Evolutionary conservation across 2,113 vertebrate species (phyloP), one percentile per base, ranked within the genome.

Genomic region (Ivindomyrus marchei): DNA sequence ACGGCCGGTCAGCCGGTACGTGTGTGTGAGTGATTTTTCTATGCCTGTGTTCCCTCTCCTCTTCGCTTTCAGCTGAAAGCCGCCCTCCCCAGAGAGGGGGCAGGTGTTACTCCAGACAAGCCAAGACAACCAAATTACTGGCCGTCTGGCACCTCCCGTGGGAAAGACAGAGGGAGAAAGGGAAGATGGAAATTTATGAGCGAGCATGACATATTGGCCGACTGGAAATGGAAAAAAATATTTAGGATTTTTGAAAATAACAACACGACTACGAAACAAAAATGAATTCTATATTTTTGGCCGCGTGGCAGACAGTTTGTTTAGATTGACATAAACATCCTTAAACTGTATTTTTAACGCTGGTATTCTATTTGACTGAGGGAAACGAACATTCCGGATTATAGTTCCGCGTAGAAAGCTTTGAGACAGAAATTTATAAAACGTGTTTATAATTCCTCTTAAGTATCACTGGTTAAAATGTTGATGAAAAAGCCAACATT

Each of bases 121-220:
- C 97, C 97, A 98, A 98, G 97, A 98, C 97, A 98, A 98, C 97
- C 98, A 98, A 98, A 98, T 99, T 98, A 98, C 97, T 97, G 97
- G 97, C 98, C 97, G 96, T 98, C 97, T 99, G 97, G 97, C 97
- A 96, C 98, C 97, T 98, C 98, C 97, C 97, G 96, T 96, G 96
- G 97, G 95, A 94, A 96, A 96, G 92, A 93, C 58, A 93, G 84
- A 80, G 88, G 90, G 36, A 88, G 84, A 80, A 84, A 88, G 91
- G 91, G 91, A 92, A 92, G 92, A 92, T 93, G 94, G 93, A 88
- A 90, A 91, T 83, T 89, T 89, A 91, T 85, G 87, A 88, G 87
- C 87, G 56, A 62, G 56, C 52, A 62, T 88, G 90, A 66, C 88
- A 89, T 91, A 91, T 89, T 91, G 56, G 53, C 87, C 31, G 62